phyloP scores from a whole-genome alignment of 2,113 vertebrate genomes.

The Phalacrocorax carbo region DNA sequence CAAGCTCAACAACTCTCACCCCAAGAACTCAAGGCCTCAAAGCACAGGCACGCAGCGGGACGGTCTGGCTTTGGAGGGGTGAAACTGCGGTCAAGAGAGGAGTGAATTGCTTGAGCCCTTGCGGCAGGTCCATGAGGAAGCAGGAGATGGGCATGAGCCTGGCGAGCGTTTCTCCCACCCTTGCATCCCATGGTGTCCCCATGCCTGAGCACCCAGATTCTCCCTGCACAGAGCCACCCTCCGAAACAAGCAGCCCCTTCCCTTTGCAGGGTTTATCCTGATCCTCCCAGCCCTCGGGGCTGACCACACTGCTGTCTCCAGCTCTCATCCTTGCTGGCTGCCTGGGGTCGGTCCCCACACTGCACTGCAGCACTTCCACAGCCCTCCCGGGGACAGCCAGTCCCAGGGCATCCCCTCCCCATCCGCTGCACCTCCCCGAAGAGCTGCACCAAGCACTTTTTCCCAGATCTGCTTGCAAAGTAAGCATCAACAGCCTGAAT shows the following conservation, averaged over 20 bases:
- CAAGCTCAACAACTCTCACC: fast-evolving
- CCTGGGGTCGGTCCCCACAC: fast-evolving
- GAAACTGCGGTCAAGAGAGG: fast-evolving
- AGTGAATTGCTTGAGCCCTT: neutral
- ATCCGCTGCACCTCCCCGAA: fast-evolving
- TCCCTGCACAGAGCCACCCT: neutral
- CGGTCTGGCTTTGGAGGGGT: fast-evolving
- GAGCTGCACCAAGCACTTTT: neutral
- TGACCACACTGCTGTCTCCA: neutral
- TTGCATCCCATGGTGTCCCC: neutral
- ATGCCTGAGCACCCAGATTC: fast-evolving
- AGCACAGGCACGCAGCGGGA: neutral
- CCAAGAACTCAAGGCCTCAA: neutral
- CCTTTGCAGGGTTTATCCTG: neutral
- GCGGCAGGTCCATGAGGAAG: fast-evolving
- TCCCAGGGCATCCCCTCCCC: neutral
- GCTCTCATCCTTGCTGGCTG: neutral
- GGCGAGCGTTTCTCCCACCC: fast-evolving
- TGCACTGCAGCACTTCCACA: neutral
- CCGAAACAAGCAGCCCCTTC: fast-evolving
- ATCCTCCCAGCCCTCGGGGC: fast-evolving
- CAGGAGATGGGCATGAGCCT: neutral
- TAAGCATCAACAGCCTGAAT: neutral
- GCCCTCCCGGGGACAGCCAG: neutral
- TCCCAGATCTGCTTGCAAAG: neutral